phyloP scores from a whole-genome alignment of 2,797 vertebrate genomes.

The Vespertilio murinus region DNA sequence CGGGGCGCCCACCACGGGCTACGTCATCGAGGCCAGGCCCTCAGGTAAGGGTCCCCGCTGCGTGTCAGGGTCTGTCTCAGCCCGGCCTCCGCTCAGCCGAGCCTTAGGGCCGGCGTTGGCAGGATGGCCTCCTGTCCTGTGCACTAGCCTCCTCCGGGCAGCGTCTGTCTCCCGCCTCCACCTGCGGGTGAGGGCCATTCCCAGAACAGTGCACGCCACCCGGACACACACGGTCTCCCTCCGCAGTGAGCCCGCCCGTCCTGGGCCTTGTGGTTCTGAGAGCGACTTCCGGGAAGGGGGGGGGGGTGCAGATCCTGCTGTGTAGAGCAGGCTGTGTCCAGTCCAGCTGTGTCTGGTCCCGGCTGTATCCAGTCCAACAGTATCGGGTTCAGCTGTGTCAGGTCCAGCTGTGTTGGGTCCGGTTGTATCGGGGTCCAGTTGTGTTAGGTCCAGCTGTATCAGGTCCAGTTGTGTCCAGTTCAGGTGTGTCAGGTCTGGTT shows the following conservation, averaged over 20 bases:
- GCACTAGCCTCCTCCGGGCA: rapidly evolving
- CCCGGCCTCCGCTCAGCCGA: too few relatives aligned
- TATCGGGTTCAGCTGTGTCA: too few relatives aligned
- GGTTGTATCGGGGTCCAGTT: too few relatives aligned
- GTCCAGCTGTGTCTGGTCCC: too few relatives aligned
- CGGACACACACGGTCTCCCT: not conserved
- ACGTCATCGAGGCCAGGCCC: slow-evolving; percentile 93
- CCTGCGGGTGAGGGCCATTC: not conserved
- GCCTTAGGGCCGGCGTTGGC: rapidly evolving
- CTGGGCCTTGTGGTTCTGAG: not conserved
- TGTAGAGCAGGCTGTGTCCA: too few relatives aligned
- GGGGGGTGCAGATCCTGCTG: rapidly evolving
- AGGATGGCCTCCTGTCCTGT: not conserved
- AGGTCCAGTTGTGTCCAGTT: too few relatives aligned
- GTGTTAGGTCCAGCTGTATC: too few relatives aligned
- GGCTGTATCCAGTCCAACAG: too few relatives aligned
- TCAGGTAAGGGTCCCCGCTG: too few relatives aligned
- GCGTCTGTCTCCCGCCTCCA: not conserved
- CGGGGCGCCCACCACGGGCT: slow-evolving; percentile 89
- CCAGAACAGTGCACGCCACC: not conserved
- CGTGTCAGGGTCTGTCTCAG: too few relatives aligned
- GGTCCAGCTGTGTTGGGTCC: too few relatives aligned
- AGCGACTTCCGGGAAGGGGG: not conserved
- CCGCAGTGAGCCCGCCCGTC: not conserved
- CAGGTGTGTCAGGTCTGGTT: too few relatives aligned